phyloP scores from a whole-genome alignment of 2,797 vertebrate genomes.

The Alosa sapidissima region DNA sequence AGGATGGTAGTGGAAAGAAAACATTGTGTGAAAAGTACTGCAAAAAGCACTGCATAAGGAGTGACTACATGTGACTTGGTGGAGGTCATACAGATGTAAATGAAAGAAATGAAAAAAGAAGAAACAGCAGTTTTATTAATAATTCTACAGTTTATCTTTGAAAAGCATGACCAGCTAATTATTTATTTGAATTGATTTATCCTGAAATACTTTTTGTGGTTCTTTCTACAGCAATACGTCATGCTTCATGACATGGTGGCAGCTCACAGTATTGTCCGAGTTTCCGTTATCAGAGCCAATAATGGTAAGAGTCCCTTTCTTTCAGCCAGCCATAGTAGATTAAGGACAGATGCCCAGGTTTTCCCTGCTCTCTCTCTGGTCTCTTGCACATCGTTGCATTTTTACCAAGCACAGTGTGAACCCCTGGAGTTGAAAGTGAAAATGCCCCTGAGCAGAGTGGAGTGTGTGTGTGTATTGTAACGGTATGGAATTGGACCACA shows the following conservation, averaged over 20 bases:
- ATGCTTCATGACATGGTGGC: constrained; percentile 99
- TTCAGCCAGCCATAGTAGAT: not conserved
- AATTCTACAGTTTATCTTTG: too few relatives aligned
- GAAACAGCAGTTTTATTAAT: too few relatives aligned
- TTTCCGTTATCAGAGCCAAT: constrained; percentile 89
- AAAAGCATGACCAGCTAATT: not conserved
- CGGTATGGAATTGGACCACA: not conserved
- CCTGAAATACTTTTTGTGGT: not conserved
- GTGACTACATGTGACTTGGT: too few relatives aligned
- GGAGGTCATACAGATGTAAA: too few relatives aligned
- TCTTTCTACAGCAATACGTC: constrained; percentile 87
- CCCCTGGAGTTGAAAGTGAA: too few relatives aligned
- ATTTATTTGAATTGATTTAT: not conserved
- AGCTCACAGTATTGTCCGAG: constrained; percentile 92
- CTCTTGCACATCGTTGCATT: not conserved
- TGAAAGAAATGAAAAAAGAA: too few relatives aligned
- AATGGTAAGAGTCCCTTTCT: constrained; percentile 75
- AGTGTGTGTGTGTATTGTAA: not conserved
- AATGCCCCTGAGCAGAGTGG: not conserved
- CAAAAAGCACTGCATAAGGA: too few relatives aligned
- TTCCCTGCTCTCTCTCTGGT: not conserved
- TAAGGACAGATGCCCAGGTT: not conserved
- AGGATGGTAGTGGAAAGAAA: too few relatives aligned
- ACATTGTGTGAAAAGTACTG: too few relatives aligned
- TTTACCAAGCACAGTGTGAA: too few relatives aligned